phyloP scores from a whole-genome alignment of 2,113 vertebrate species.

The Nymphicus hollandicus region DNA sequence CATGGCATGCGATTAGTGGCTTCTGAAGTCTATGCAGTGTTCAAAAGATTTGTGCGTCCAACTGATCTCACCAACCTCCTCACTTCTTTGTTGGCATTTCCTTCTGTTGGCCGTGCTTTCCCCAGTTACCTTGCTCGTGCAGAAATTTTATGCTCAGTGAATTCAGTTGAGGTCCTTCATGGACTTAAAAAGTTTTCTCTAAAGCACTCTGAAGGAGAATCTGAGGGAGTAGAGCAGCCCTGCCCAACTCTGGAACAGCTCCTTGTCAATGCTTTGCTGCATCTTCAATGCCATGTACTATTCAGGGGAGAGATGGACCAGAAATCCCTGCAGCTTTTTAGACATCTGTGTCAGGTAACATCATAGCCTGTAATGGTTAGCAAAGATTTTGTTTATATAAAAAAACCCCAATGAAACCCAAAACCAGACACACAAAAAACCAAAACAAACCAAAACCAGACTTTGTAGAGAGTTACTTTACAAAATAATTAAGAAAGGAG shows the following conservation, averaged over 20 bases:
- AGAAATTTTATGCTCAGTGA: conserved; percentile 85
- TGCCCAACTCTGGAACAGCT: conserved; percentile 78
- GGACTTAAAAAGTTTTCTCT: conserved; percentile 77
- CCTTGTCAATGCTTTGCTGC: conserved; percentile 85
- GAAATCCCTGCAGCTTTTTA: conserved; percentile 82
- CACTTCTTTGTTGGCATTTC: conserved; percentile 82
- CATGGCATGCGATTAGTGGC: conserved; percentile 92
- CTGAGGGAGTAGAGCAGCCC: conserved; percentile 7
- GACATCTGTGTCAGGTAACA: conserved; percentile 90
- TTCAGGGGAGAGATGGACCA: conserved; percentile 81
- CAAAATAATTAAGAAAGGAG: neutral
- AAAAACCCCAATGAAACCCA: neutral
- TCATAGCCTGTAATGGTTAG: neutral
- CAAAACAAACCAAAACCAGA: accelerated
- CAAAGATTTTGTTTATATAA: neutral
- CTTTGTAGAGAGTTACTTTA: neutral
- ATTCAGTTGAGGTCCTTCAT: conserved; percentile 79
- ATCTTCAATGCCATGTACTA: conserved; percentile 82
- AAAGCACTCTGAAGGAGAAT: conserved; percentile 59
- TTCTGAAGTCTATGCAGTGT: conserved; percentile 74
- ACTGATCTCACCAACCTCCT: conserved; percentile 77
- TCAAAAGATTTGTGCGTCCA: conserved; percentile 55
- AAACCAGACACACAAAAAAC: neutral
- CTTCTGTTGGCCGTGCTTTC: conserved; percentile 73
- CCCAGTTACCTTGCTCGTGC: conserved; percentile 85